Conservation (phyloP, 2,888 invertebrate species). For the Macroteleia sp. region DNA sequence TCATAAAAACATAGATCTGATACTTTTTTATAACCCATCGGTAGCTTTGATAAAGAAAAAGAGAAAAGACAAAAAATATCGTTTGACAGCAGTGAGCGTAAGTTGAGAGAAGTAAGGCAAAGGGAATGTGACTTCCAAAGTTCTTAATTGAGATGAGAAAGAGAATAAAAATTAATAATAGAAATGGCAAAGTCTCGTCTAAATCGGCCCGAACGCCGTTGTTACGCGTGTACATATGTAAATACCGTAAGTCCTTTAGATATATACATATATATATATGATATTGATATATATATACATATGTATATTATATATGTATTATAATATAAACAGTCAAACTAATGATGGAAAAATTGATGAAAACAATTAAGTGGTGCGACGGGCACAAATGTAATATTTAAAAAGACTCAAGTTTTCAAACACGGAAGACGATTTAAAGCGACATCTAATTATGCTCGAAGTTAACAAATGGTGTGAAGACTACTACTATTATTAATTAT, state of each 20-base stretch:
- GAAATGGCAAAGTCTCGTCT: constrained; percentile 70
- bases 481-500: constrained; percentile 82
- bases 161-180: not conserved
- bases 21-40: constrained; percentile 59
- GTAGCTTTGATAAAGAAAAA: constrained; percentile 48
- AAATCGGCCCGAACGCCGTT: constrained; percentile 74
- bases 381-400: constrained; percentile 84
- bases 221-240: constrained; percentile 83
- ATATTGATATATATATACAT: constrained; percentile 77
- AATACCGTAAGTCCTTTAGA: constrained; percentile 82
- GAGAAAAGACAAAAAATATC: constrained; percentile 3
- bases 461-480: constrained; percentile 82
- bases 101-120: not conserved
- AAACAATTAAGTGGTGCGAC: constrained; percentile 75
- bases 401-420: constrained; percentile 47
- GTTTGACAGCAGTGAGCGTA: constrained; percentile 34
- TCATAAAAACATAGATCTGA: constrained; percentile 53
- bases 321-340: constrained; percentile 78
- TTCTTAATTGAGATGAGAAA: constrained; percentile 32
- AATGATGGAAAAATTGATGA: constrained; percentile 61
- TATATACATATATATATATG: constrained; percentile 77
- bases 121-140: constrained; percentile 43
- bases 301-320: constrained; percentile 73
- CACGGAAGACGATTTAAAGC: constrained; percentile 51
- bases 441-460: constrained; percentile 77